Conservation (phyloP, 2,797 vertebrate genomes). For the Chelon auratus region DNA sequence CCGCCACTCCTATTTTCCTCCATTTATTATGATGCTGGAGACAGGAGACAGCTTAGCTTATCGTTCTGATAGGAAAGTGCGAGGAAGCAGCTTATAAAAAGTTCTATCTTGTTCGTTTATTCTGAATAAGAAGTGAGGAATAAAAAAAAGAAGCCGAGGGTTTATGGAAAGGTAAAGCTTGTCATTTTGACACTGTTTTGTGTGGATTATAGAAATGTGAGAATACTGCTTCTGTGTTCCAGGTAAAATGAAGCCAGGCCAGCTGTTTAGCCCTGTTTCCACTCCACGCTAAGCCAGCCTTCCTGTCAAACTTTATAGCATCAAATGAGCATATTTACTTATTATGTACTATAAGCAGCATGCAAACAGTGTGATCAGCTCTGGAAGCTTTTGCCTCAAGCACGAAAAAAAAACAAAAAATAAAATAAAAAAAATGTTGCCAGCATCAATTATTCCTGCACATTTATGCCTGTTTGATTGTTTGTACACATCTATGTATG, state of each 20-base stretch:
- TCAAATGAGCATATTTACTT: not conserved
- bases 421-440: too few relatives aligned
- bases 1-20: not conserved
- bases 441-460: not conserved
- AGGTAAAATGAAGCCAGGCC: not conserved
- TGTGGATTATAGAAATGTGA: not conserved
- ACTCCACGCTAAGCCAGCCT: conserved; percentile 3
- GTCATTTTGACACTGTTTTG: not conserved
- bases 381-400: not conserved
- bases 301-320: not conserved
- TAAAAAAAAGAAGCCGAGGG: not conserved
- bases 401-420: too few relatives aligned
- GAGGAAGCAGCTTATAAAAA: not conserved
- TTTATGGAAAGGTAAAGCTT: not conserved
- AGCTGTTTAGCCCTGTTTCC: not conserved
- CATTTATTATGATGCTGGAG: not conserved
- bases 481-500: conserved; percentile 1
- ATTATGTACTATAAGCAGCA: not conserved
- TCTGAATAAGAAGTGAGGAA: not conserved
- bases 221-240: too few relatives aligned
- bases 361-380: not conserved
- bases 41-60: not conserved
- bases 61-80: not conserved
- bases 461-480: conserved; percentile 8
- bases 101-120: not conserved